Base-by-base conservation (phyloP, 2,113 vertebrate species). In the Bufo bufo region DNA sequence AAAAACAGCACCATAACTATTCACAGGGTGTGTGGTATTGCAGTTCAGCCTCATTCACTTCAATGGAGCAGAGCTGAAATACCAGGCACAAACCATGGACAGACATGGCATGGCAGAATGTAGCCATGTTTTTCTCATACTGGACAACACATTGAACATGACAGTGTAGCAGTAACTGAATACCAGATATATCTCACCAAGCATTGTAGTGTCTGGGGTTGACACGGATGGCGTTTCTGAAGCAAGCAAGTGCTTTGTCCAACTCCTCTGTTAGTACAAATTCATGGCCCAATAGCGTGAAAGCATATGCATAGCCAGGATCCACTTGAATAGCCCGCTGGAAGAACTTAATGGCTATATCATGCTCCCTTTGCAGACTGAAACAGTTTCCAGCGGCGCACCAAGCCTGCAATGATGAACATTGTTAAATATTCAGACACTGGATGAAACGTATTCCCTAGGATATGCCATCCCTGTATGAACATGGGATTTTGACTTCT, bases 321-420 rank as follows among this genome's bases (percentile, higher is more conserved):
- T 99, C 98, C 91, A 99, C 98, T 93, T 99, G 98, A 91, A 99
- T 99, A 90, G 98, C 98, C 90, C 98, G 95, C 93, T 99, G 98
- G 94, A 99, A 99, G 94, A 99, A 99, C 93, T 99, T 99, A 90
- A 99, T 99, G 82, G 98, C 98, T 50, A 99, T 98, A 93, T 99
- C 98, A 13, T 99, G 98, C 90, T 99, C 98, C 56, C 98, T 94
- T 88, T 99, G 98, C 89, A 99, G 95, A 93, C 98, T 99, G 95
- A 99, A 99, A 90, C 98, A 99, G 95, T 99, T 99, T 14, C 98
- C 98, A 58, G 98, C 97, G 63, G 98, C 98, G 91, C 98, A 99
- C 98, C 98, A 99, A 45, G 98, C 96, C 98, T 99, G 86, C 89
- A 9, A 88, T 77, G 86, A 50, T 17, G 50, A 49, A 75, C 2